These are phyloP conservation scores for Nymphalis io DNA, from an alignment of 1,140 invertebrate genomes.

Conservation along the genomic window DNA sequence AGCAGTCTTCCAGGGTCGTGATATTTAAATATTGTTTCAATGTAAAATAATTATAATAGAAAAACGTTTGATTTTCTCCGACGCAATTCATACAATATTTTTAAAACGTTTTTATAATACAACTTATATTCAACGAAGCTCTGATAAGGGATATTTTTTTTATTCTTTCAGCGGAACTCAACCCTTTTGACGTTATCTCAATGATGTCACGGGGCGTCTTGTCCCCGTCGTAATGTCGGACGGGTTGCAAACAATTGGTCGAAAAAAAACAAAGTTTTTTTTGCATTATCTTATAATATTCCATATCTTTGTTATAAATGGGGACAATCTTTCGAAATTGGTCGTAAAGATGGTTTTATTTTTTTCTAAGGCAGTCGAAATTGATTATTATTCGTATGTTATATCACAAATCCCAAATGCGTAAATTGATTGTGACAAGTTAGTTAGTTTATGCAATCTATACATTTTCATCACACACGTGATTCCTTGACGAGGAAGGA, in stretches of 20 bases:
- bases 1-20: no score
- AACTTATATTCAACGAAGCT: conserved; percentile 33
- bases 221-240: conserved; percentile 42
- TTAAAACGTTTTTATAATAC: conserved; percentile 27
- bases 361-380: no score
- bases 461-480: no score
- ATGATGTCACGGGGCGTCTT: conserved; percentile 64
- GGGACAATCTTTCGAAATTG: background rate
- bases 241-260: conserved; percentile 35
- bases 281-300: background rate
- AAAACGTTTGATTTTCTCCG: conserved; percentile 9
- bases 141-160: conserved; percentile 57
- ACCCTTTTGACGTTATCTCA: conserved; percentile 67
- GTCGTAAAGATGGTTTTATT: no score
- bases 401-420: no score
- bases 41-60: background rate
- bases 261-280: conserved; percentile 23
- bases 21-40: no score
- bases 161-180: conserved; percentile 58
- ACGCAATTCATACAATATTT: conserved; percentile 24
- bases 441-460: no score
- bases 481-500: no score
- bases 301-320: background rate
- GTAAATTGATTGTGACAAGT: no score
- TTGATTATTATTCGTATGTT: no score